Evolutionary conservation across 1,140 invertebrate genomes (phyloP).

Genomic region (Zophobas atratus): DNA sequence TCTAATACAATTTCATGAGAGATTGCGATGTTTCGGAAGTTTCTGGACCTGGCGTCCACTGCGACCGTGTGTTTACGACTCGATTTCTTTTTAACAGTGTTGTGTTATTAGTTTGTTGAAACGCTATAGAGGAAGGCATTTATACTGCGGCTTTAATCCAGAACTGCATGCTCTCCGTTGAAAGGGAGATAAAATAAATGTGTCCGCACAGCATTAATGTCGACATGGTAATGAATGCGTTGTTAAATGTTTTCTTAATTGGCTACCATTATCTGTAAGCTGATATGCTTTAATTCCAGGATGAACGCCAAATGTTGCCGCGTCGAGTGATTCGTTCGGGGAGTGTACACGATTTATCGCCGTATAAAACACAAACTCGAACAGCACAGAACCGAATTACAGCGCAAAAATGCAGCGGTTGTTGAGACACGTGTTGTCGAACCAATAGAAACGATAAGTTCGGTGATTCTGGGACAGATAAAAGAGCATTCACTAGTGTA

Average conservation of each 20-base stretch:
- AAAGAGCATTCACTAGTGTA: too few relatives aligned
- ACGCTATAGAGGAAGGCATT: neutral
- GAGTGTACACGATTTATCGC: neutral
- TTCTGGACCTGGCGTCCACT: conserved; percentile 10
- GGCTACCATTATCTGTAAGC: conserved; percentile 27
- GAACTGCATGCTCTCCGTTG: neutral
- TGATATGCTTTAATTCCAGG: conserved; percentile 30
- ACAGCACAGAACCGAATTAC: too few relatives aligned
- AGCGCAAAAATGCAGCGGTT: too few relatives aligned
- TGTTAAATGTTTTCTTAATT: conserved; percentile 48
- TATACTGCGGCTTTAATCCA: neutral
- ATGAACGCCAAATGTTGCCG: conserved; percentile 4
- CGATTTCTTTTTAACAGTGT: conserved; percentile 10
- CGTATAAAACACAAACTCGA: too few relatives aligned
- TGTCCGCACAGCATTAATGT: conserved; percentile 27
- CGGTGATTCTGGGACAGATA: too few relatives aligned
- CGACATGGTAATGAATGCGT: conserved; percentile 41
- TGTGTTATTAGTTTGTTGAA: conserved; percentile 12
- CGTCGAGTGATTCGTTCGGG: neutral
- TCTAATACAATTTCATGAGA: conserved; percentile 51
- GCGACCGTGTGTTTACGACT: conserved; percentile 24
- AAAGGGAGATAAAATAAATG: conserved; percentile 44
- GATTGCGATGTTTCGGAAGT: conserved; percentile 36
- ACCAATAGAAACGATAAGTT: too few relatives aligned
- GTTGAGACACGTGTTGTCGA: too few relatives aligned